phyloP scores from a whole-genome alignment of 30 jellyfish, hydroid and myxozoan genomes.

The Pseudorhiza aurosa region DNA sequence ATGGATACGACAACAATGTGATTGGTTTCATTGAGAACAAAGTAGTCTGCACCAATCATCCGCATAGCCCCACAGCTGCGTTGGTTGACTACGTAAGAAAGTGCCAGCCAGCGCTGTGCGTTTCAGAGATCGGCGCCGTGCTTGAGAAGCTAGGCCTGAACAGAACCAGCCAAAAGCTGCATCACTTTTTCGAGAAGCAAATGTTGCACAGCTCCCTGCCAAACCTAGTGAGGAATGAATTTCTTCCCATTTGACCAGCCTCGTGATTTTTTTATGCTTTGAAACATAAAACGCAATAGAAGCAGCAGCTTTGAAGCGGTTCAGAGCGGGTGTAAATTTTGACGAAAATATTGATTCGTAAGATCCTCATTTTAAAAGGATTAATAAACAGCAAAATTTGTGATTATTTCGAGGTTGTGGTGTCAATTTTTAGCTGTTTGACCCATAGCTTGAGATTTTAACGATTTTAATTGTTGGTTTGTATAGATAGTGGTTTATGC shows the following conservation, averaged over 20 bases:
- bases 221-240: background rate
- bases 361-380: no score
- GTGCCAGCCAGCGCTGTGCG: background rate
- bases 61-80: constrained; percentile 4
- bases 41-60: background rate
- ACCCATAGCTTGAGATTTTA: no score
- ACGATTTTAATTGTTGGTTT: no score
- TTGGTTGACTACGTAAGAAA: background rate
- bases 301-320: no score
- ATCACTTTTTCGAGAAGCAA: background rate
- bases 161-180: background rate
- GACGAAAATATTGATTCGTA: no score
- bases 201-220: background rate
- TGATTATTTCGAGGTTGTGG: no score
- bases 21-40: constrained; percentile 4
- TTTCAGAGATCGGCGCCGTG: background rate
- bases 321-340: no score
- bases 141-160: background rate
- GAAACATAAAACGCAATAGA: no score
- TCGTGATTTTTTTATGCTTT: no score
- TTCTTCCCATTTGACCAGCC: background rate
- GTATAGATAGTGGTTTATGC: no score
- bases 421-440: no score
- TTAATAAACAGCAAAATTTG: no score
- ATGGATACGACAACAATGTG: background rate